Evolutionary conservation across 2,797 vertebrate species (phyloP), one percentile per base, ranked within the genome.

Genomic region (Menidia menidia): DNA sequence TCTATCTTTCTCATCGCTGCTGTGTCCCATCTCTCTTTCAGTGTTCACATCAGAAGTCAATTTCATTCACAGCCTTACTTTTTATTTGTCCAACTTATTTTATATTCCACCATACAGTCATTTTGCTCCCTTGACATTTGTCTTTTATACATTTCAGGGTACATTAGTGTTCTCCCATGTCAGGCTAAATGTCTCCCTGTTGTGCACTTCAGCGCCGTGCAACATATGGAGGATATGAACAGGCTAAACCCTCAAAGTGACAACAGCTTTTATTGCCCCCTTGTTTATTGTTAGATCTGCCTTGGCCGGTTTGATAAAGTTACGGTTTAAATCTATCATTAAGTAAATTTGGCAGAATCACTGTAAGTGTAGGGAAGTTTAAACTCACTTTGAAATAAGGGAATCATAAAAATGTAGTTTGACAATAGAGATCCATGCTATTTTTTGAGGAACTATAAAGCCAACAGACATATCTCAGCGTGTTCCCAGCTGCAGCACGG

Each of bases 51-150:
- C 87, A 83, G 56, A 82, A 85, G 80, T 88, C 88, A 88, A 75
- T 90, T 89, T 90, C 82, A 78, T 67, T 80, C 58, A 63, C 77
- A 68, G 80, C 75, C 83, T 88, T 85, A 79, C 68, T 81, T 87
- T 89, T 83, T 85, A 87, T 89, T 79, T 77, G 76, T 83, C 71
- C 80, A 68, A 57, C 73, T 64, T 68, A 53, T 89, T 90, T 86
- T 74, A 84, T 88, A 66, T 84, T 57, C 62, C 67, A 73, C 78
- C 58, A 52, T 84, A 53, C 78, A 65, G 62, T 75, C 75, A 60
- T 86, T 81, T 73, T 54, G 59, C 35, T 60, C 57, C 59, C 81
- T 42, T 65, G 52, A 57, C 72, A 64, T 78, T 0, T 12, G 82
- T 76, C 67, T 77, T 66, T 60, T 60, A 32, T 47, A 25, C 62